phyloP scores from a whole-genome alignment of 2,888 invertebrate species.

The Prosopocoilus inquinatus region DNA sequence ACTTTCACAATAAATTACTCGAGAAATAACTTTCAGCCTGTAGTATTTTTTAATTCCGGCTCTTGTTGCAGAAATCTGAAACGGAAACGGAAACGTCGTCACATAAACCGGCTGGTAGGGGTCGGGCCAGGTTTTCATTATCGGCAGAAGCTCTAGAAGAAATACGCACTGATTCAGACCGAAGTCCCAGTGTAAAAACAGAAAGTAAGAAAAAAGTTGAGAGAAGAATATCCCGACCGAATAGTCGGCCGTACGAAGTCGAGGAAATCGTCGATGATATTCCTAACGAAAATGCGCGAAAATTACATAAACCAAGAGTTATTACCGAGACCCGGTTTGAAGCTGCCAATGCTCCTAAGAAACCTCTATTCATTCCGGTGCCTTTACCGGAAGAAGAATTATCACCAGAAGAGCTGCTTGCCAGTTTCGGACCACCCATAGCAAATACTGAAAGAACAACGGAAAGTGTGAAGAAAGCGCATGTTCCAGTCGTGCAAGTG shows the following conservation, averaged over 20 bases:
- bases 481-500: neutral
- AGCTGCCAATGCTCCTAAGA: conserved; percentile 33
- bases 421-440: conserved; percentile 11
- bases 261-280: conserved; percentile 46
- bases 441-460: conserved; percentile 9
- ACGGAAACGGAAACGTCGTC: conserved; percentile 30
- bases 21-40: no score
- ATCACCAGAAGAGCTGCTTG: conserved; percentile 16
- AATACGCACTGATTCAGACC: conserved; percentile 27
- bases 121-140: conserved; percentile 42
- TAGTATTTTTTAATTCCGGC: neutral
- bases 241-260: conserved; percentile 40
- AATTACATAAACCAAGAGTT: conserved; percentile 38
- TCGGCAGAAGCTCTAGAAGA: conserved; percentile 38
- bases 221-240: conserved; percentile 31
- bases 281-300: conserved; percentile 36
- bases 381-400: conserved; percentile 21
- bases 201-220: conserved; percentile 19
- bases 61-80: conserved; percentile 27
- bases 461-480: neutral
- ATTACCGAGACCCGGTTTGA: conserved; percentile 43
- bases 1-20: no score
- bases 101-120: conserved; percentile 37
- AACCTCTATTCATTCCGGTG: conserved; percentile 20
- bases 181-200: neutral